Conservation (phyloP, 2,113 vertebrate genomes). For the pig (Sus scrofa) region T2T-Sscrofa CM000824.6:78692501-78693000, state of each 20-base stretch:
- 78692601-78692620: background rate
- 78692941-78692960: too few species aligned
- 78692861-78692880: too few species aligned
- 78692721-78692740: background rate
- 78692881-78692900: too few species aligned
- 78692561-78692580: background rate
- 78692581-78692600: background rate
- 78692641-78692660: conserved; percentile 12
- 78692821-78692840: too few species aligned
- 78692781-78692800: too few species aligned
- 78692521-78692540: background rate
- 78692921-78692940: too few species aligned
- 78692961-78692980: too few species aligned
- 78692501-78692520: background rate
- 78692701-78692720: conserved; percentile 10
- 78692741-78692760: too few species aligned
- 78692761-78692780: too few species aligned
- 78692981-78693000: background rate
- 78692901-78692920: too few species aligned
- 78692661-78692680: conserved; percentile 6
- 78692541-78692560: background rate
- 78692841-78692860: too few species aligned
- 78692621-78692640: background rate
- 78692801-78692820: too few species aligned
- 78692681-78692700: conserved; percentile 2